A percentile compares a stretch with the other conserved stretches of the same genome.
Evolutionary conservation across 2,797 vertebrate genomes (phyloP).

Genomic region (Eremophila alpestris): DNA sequence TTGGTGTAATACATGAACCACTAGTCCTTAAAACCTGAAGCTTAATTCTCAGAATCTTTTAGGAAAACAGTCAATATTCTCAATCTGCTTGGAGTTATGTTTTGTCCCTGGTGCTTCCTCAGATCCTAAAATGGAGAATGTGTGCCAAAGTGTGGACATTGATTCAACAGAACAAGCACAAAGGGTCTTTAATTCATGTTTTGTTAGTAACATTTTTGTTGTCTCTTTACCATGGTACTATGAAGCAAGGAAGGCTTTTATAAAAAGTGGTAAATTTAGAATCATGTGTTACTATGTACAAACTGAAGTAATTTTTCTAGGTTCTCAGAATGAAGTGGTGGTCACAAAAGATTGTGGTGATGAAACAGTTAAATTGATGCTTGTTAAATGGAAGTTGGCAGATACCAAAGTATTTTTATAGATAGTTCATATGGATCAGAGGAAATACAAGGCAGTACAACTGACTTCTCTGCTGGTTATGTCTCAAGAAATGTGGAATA

Average conservation of each 20-base stretch:
- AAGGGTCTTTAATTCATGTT: not conserved
- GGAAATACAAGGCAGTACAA: not conserved
- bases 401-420: not conserved
- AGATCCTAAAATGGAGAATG: not conserved
- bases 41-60: not conserved
- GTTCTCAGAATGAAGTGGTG: not conserved
- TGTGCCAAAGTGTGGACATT: not conserved
- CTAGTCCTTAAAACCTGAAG: not conserved
- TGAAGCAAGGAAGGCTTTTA: not conserved
- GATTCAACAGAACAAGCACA: not conserved
- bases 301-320: not conserved
- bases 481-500: not conserved
- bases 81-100: fast-evolving
- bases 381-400: not conserved
- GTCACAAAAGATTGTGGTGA: not conserved
- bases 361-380: not conserved
- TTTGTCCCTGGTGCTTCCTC: not conserved
- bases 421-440: not conserved
- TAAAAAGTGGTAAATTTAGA: not conserved
- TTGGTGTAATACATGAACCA: not conserved
- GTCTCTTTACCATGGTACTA: not conserved
- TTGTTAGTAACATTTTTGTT: not conserved
- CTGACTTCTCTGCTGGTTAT: not conserved
- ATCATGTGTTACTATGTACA: not conserved
- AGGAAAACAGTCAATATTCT: not conserved